A percentile compares a stretch with the other conserved stretches of the same genome.
Evolutionary conservation across 2,797 vertebrate species (phyloP).

Genomic region (Microctenopoma lineatum): DNA sequence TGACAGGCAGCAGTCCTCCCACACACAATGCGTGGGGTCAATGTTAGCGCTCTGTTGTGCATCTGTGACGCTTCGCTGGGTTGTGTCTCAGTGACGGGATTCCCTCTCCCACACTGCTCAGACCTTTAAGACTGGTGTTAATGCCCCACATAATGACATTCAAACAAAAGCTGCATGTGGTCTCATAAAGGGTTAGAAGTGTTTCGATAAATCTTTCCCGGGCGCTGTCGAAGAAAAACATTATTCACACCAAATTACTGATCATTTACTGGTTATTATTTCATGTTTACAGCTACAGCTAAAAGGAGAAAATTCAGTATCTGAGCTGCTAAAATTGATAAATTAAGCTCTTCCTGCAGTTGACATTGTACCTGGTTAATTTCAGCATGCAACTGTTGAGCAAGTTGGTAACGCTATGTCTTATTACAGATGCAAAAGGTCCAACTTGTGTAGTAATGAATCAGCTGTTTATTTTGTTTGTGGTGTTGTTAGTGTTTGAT

Average conservation of each 20-base stretch:
- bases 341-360: too few relatives aligned
- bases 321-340: too few relatives aligned
- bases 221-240: conserved; percentile 1
- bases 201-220: not conserved
- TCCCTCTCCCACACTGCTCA: conserved; percentile 32
- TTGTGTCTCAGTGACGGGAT: conserved; percentile 35
- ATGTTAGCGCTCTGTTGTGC: conserved; percentile 11
- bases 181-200: conserved; percentile 13
- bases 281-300: too few relatives aligned
- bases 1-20: conserved; percentile 45
- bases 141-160: conserved; percentile 40
- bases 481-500: not conserved
- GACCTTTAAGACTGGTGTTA: not conserved
- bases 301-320: too few relatives aligned
- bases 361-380: too few relatives aligned
- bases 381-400: too few relatives aligned
- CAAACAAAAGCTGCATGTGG: conserved; percentile 14
- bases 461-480: not conserved
- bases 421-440: not conserved
- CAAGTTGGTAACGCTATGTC: too few relatives aligned
- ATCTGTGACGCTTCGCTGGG: conserved; percentile 27
- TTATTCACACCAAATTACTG: not conserved
- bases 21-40: conserved; percentile 44
- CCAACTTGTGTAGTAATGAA: not conserved
- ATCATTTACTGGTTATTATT: too few relatives aligned